phyloP scores from a whole-genome alignment of 1,140 invertebrate species.

The Diplogasteroides magnus region DNA sequence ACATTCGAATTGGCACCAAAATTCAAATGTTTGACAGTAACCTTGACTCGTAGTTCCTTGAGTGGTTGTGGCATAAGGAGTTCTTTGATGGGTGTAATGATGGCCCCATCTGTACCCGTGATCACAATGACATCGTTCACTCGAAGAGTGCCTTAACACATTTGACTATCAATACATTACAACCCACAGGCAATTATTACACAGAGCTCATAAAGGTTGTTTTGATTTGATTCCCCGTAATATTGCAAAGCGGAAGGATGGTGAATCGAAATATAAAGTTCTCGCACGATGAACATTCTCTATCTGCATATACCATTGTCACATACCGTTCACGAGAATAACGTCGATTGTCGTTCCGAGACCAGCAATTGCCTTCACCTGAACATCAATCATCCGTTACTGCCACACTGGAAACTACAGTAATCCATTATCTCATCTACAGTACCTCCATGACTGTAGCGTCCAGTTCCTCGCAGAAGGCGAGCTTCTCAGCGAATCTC shows the following conservation, averaged over 20 bases:
- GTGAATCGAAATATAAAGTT: too few species aligned
- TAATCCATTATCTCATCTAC: not conserved
- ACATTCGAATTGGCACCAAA: constrained; percentile 12
- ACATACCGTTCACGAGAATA: constrained; percentile 85
- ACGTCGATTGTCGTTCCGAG: constrained; percentile 97
- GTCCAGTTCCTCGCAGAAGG: constrained; percentile 86
- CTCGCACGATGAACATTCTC: too few species aligned
- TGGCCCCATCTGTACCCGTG: constrained; percentile 94
- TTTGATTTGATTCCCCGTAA: too few species aligned
- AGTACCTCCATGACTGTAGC: constrained; percentile 86
- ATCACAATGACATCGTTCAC: constrained; percentile 91
- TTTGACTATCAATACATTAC: too few species aligned
- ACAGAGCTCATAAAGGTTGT: too few species aligned
- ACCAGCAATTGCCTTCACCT: constrained; percentile 91
- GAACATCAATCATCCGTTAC: constrained; percentile 4
- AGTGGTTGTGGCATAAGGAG: constrained; percentile 94
- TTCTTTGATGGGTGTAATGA: constrained; percentile 92
- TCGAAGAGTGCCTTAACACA: constrained; percentile 65
- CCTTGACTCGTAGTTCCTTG: constrained; percentile 93
- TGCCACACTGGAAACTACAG: not conserved
- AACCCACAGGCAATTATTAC: too few species aligned
- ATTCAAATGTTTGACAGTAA: constrained; percentile 55
- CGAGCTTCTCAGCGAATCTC: constrained; percentile 78
- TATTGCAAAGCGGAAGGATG: too few species aligned
- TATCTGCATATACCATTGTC: too few species aligned